Evolutionary conservation across 2,113 vertebrate genomes (phyloP).

Genomic region (Coregonus clupeaformis): DNA sequence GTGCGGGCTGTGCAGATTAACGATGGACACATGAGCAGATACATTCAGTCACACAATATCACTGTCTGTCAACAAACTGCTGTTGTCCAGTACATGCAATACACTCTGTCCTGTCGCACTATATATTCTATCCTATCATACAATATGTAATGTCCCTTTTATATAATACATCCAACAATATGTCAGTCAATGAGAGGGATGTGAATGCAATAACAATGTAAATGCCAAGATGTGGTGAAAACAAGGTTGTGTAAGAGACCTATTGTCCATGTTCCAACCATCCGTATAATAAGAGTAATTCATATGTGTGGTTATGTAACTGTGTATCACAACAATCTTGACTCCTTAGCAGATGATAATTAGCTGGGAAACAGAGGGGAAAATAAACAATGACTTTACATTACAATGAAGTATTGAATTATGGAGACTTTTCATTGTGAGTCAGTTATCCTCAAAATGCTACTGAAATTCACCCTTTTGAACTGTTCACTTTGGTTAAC

Average conservation of each 20-base stretch:
- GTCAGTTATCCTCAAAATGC: neutral
- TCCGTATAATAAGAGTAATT: neutral
- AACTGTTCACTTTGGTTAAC: neutral
- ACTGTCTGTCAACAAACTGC: no score
- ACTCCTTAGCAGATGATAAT: constrained; percentile 4
- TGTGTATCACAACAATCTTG: constrained; percentile 6
- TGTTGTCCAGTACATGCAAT: neutral
- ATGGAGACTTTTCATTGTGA: neutral
- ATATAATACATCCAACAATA: neutral
- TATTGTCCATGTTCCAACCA: neutral
- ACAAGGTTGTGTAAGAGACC: constrained; percentile 1
- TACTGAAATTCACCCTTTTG: neutral
- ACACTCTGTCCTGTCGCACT: neutral
- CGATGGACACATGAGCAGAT: constrained; percentile 4
- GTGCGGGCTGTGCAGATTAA: constrained; percentile 4
- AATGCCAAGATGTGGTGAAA: neutral
- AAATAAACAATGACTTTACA: neutral
- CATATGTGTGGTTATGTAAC: constrained; percentile 4
- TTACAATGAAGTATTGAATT: neutral
- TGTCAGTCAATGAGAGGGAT: neutral
- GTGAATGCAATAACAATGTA: no score
- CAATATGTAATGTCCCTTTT: neutral
- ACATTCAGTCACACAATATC: neutral
- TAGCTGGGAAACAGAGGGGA: neutral
- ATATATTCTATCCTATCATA: neutral